Conservation (phyloP, 2,888 invertebrate genomes). For the Melitaea athalia region DNA sequence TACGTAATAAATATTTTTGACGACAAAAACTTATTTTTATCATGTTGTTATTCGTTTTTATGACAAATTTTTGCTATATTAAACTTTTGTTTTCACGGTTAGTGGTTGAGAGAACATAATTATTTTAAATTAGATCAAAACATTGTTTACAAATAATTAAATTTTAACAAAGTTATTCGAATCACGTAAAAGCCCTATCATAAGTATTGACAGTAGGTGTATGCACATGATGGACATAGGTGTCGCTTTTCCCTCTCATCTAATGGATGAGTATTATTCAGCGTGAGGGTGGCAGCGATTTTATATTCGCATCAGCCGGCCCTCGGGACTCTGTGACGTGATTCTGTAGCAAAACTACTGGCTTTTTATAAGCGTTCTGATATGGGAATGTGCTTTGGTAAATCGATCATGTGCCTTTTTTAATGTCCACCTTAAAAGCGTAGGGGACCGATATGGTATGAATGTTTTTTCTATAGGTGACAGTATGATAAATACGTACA, state of each 20-base stretch:
- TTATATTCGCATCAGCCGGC: conserved; percentile 75
- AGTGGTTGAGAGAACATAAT: too few relatives aligned
- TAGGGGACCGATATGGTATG: conserved; percentile 17
- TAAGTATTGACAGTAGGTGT: conserved; percentile 47
- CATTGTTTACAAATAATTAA: background rate
- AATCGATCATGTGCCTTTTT: conserved; percentile 49
- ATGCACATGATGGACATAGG: conserved; percentile 61
- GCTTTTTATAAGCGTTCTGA: conserved; percentile 61
- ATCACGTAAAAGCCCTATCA: conserved; percentile 30
- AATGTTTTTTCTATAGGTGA: background rate
- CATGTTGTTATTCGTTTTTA: background rate
- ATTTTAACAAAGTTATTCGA: background rate
- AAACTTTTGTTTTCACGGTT: too few relatives aligned
- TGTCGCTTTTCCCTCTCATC: conserved; percentile 61
- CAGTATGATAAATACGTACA: background rate
- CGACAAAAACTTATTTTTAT: background rate
- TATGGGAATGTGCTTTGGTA: conserved; percentile 56
- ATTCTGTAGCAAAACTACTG: conserved; percentile 66
- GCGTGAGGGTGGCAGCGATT: conserved; percentile 76
- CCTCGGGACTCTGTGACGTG: conserved; percentile 70
- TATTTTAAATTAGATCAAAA: too few relatives aligned
- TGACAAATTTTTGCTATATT: background rate
- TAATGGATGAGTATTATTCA: conserved; percentile 74
- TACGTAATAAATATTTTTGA: background rate
- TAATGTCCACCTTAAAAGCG: conserved; percentile 25